Evolutionary conservation across 2,888 invertebrate genomes (phyloP).

Genomic region (Euzetes globulus): DNA sequence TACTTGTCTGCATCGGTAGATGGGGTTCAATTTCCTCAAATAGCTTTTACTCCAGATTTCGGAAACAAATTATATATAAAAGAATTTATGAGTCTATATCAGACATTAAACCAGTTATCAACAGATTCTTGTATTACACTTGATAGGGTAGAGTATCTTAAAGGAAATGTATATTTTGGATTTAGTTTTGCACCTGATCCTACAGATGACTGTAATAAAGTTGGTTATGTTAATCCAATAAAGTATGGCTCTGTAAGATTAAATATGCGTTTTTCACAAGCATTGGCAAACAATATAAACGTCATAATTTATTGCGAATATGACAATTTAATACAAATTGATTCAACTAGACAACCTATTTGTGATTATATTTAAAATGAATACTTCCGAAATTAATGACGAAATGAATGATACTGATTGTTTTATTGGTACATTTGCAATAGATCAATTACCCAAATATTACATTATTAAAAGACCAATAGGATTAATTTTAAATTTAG

Average conservation of each 20-base stretch:
- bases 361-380: slow-evolving; percentile 38
- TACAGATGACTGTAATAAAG: slow-evolving; percentile 22
- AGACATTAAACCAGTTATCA: slow-evolving; percentile 45
- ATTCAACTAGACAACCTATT: slow-evolving; percentile 40
- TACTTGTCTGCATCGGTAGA: neutral
- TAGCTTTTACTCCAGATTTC: neutral
- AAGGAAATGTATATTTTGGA: neutral
- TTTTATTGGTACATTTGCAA: slow-evolving; percentile 1
- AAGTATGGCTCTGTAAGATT: slow-evolving; percentile 42
- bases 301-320: slow-evolving; percentile 44
- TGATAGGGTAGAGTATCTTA: neutral
- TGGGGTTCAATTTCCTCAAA: neutral
- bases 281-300: slow-evolving; percentile 41
- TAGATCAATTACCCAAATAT: neutral
- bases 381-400: slow-evolving; percentile 11
- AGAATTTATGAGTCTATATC: slow-evolving; percentile 3
- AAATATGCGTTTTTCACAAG: slow-evolving; percentile 41
- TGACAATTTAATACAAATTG: slow-evolving; percentile 44
- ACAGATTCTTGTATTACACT: neutral
- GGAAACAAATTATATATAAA: neutral
- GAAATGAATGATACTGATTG: neutral
- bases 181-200: slow-evolving; percentile 40
- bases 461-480: neutral
- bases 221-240: slow-evolving; percentile 35
- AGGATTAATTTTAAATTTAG: slow-evolving; percentile 24